Conservation (phyloP, 1,140 invertebrate species). For the Achatina immaculata region DNA sequence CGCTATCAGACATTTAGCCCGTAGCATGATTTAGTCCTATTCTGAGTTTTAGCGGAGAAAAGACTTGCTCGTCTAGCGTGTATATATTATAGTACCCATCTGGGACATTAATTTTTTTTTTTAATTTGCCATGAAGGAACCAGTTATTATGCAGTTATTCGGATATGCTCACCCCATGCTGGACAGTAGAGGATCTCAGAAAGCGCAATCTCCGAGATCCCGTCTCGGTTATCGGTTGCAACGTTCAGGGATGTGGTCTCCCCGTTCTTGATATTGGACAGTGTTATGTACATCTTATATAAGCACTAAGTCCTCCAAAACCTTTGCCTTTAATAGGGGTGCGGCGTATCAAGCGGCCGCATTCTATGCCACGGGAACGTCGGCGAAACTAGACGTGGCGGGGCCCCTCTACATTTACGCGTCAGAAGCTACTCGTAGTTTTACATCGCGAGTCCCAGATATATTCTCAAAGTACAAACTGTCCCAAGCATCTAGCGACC, state of each 20-base stretch:
- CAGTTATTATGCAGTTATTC: too few species aligned
- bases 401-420: background rate
- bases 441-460: background rate
- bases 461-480: background rate
- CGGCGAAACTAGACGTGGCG: too few species aligned
- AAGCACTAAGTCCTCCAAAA: background rate
- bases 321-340: background rate
- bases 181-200: background rate
- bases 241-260: background rate
- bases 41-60: too few species aligned
- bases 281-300: background rate
- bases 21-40: too few species aligned
- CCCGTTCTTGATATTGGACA: background rate
- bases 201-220: background rate
- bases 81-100: too few species aligned
- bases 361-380: background rate
- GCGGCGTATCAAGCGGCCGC: too few species aligned
- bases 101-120: too few species aligned
- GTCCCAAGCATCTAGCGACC: background rate
- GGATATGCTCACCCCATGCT: background rate
- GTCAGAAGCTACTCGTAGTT: background rate
- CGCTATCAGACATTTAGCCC: too few species aligned
- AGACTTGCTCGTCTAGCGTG: too few species aligned
- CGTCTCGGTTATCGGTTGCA: background rate
- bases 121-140: too few species aligned